Base-by-base conservation (phyloP, 2,797 vertebrate genomes). In the Hippocampus kuda region DNA sequence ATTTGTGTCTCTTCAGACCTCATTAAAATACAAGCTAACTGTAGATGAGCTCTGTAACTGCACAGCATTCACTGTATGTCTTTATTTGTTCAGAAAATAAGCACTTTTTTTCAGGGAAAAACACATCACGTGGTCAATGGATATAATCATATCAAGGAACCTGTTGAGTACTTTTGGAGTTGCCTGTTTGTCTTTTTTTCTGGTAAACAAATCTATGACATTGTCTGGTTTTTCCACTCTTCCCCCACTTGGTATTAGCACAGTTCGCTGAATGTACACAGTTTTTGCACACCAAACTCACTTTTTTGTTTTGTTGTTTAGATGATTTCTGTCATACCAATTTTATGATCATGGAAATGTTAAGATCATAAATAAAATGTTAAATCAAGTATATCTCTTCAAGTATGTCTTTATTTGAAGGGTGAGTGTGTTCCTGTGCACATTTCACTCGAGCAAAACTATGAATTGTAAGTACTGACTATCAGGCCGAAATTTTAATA, bases 291-390 rank as follows among this genome's bases (percentile, higher is more conserved):
- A 68, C 24, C 69, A 53, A 72, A 51, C 46, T 70, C 56, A 68
- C 44, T 65, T 65, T 69, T 63, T 41, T 68, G 70, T 20, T 74
- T 75, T 7, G 57, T 65, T 69, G 60, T 65, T 27, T 57, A 71
- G 12, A 4, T 51, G 41, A 62, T 54, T 27, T 59, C 71, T 60
- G 20, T 72, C 11, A 61, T 67, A 75, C 61, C 20, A 64, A 76
- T 84, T 87, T 87, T 89, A 86, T 27, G 57, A 60, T 79, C 78
- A 72, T 68, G 70, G 62, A 79, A 73, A 83, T 83, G 76, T 86
- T 68, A 76, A 78, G 73, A 74, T 80, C 51, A 69, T 78, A 13
- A 87, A 87, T 87, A 87, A 88, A 88, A 70, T 26, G 63, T 70
- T 61, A 18, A 72, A 78, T 65, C 30, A 71, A 72, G 38, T 71